phyloP scores from a whole-genome alignment of 2,113 vertebrate genomes.

The Upupa epops region DNA sequence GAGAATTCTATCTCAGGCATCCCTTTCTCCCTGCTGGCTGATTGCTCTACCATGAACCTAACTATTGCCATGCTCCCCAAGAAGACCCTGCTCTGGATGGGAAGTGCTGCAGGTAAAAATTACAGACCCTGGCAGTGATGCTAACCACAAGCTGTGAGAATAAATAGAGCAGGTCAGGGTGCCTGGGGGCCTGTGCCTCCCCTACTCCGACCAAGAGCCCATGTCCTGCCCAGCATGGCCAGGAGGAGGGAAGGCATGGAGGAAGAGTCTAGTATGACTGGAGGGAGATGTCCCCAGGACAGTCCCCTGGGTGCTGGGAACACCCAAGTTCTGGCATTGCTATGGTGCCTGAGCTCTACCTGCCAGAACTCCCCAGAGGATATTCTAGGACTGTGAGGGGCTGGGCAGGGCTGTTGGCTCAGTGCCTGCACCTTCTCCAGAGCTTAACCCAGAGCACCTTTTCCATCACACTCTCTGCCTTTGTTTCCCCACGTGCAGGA shows the following conservation, averaged over 20 bases:
- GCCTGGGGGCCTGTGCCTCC: background rate
- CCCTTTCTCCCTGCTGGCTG: background rate
- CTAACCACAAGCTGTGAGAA: background rate
- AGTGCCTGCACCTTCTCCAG: background rate
- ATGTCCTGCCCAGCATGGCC: accelerated
- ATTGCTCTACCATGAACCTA: background rate
- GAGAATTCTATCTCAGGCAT: background rate
- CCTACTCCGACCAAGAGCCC: background rate
- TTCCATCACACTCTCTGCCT: background rate
- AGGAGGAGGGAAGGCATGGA: background rate
- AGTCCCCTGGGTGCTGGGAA: background rate
- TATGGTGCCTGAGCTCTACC: background rate
- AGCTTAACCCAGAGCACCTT: background rate
- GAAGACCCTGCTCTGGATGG: background rate
- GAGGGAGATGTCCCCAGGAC: background rate
- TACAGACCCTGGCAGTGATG: background rate
- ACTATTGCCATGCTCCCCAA: background rate
- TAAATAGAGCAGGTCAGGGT: background rate
- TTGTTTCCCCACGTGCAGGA: background rate
- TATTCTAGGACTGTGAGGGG: background rate
- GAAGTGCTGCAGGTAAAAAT: background rate
- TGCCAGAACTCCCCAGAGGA: background rate
- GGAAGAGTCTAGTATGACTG: background rate
- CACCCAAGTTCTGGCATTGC: background rate
- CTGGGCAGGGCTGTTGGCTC: background rate